Base-by-base conservation (phyloP, 2,888 invertebrate genomes). In the Aleiodes alternator region DNA sequence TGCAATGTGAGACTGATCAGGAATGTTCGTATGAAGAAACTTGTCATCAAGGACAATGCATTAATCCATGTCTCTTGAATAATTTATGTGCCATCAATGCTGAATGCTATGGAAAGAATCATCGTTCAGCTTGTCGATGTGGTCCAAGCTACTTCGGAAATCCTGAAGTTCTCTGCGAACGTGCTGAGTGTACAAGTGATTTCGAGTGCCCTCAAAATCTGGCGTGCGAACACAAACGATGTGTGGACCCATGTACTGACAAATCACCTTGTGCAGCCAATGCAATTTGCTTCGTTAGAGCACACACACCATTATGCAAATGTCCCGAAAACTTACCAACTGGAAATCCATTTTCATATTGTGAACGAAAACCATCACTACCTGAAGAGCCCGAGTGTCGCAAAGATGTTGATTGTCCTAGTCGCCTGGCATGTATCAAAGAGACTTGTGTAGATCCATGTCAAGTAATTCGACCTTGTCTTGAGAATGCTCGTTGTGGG, bases 1-100 rank as follows among this genome's bases (percentile, higher is more conserved):
- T 96, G 85, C 96, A 95, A 70, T 97, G 97, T 87, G 93, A 94
- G 86, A 93, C 94, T 29, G 96, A 97, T 87, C 93, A 92, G 56
- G 96, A 97, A 87, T 97, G 97, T 86, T 90, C 93, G n/a, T 92
- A 94, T 80, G 94, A 94, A 76, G 94, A 95, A 83, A 95, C 95
- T 78, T 97, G 97, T 86, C 94, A 95, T 88, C 96, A 96, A 85
- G 93, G 94, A 1, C 94, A 95, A 84, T 97, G 96, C 85, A 91
- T 96, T 9, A 95, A 94, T 86, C 96, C 96, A 31, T 97, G 97
- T 85, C 90, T 95, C 14, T 88, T 96, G 29, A 93, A 93, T 76
- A 95, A 96, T 87, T 95, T 95, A 7, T 97, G 97, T 86, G 95
- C 96, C 7, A 92, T 94, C 66, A 96, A 94, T 84, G 97, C 96